Conservation (phyloP, 2,888 invertebrate species). For the Trachelus iudaicus region DNA sequence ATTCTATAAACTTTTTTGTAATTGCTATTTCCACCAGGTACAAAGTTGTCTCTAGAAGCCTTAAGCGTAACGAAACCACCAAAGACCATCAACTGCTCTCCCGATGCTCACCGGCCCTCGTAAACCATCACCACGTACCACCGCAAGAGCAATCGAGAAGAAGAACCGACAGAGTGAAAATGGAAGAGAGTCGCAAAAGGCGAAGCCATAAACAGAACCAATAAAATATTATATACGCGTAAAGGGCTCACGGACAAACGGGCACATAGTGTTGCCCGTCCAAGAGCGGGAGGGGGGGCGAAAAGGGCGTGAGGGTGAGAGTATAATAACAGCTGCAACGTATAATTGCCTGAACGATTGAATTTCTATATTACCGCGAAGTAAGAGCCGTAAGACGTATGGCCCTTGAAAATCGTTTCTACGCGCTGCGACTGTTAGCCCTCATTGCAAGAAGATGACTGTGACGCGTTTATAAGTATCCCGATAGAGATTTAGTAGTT, state of each 20-base stretch:
- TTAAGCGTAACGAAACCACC: not conserved
- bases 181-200: conserved; percentile 4
- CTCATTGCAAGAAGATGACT: not conserved
- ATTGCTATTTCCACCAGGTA: not conserved
- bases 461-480: not conserved
- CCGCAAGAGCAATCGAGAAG: not conserved
- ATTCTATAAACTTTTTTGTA: not conserved
- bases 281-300: conserved; percentile 6
- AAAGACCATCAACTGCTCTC: not conserved
- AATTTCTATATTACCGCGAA: conserved; percentile 62
- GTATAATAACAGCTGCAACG: conserved; percentile 60
- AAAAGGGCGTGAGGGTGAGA: conserved; percentile 24
- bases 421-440: conserved; percentile 23
- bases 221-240: conserved; percentile 60
- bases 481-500: not conserved
- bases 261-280: conserved; percentile 11
- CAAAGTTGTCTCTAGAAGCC: not conserved
- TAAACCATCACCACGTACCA: not conserved
- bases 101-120: not conserved
- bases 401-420: conserved; percentile 22
- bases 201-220: conserved; percentile 61
- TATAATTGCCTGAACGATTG: conserved; percentile 64
- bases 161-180: not conserved
- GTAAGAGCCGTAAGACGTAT: conserved; percentile 29
- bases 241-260: conserved; percentile 18